Evolutionary conservation across 2,113 vertebrate species (phyloP).

Genomic region (Dromaius novaehollandiae): DNA sequence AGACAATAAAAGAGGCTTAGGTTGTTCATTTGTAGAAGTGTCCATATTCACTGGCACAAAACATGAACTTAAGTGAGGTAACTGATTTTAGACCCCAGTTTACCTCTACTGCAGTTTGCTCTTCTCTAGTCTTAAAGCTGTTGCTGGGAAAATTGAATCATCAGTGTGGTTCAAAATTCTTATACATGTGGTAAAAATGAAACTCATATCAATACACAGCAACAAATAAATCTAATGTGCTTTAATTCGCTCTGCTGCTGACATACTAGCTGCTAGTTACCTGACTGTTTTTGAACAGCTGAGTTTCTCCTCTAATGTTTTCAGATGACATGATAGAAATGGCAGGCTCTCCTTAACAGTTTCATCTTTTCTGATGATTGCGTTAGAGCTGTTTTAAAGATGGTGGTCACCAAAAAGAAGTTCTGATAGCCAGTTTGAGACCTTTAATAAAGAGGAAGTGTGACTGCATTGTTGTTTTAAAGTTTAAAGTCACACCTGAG

Average conservation of each 20-base stretch:
- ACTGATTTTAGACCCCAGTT: background rate
- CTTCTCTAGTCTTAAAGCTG: background rate
- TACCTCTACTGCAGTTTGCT: background rate
- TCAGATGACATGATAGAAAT: background rate
- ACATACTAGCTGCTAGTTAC: background rate
- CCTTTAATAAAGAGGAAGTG: background rate
- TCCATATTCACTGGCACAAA: background rate
- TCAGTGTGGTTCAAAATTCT: background rate
- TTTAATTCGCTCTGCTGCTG: background rate
- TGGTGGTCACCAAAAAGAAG: background rate
- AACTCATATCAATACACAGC: background rate
- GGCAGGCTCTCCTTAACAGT: background rate
- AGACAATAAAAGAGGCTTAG: background rate
- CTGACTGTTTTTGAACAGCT: background rate
- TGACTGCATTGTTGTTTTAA: background rate
- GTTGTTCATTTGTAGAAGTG: background rate
- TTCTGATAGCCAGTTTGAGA: background rate
- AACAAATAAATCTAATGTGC: background rate
- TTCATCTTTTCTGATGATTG: background rate
- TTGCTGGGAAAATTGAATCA: background rate
- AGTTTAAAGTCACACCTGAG: background rate
- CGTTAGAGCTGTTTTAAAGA: background rate
- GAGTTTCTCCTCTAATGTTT: background rate
- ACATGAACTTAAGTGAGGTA: background rate
- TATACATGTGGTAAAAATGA: background rate